Percentiles rank a stretch among this genome's conserved stretches.
Evolutionary conservation across 2,888 invertebrate genomes (phyloP).

Genomic region (Sminthurinus aureus): DNA sequence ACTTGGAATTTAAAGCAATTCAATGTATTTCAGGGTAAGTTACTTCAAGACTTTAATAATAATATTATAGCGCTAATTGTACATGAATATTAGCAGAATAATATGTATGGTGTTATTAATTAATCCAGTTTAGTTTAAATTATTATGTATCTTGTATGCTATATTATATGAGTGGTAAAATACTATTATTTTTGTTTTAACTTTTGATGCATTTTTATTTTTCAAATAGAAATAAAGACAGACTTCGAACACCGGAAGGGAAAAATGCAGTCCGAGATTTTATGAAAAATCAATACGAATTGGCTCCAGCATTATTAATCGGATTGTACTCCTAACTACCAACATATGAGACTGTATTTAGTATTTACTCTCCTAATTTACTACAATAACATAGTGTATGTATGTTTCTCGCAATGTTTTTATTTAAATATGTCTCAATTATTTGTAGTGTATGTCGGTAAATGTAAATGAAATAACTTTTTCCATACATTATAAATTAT

Average conservation of each 20-base stretch:
- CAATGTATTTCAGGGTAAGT: conserved; percentile 19
- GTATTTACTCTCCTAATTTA: too few species aligned
- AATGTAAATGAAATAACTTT: too few species aligned
- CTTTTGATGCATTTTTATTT: neutral
- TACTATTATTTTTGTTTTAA: neutral
- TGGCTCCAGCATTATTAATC: conserved; percentile 8
- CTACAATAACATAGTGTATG: too few species aligned
- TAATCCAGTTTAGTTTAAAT: neutral
- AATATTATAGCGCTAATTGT: too few species aligned
- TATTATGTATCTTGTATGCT: neutral
- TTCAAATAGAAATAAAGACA: conserved; percentile 18
- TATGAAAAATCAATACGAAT: conserved; percentile 12
- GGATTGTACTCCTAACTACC: neutral
- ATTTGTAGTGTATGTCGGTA: too few species aligned
- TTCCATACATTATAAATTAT: too few species aligned
- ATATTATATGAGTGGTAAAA: too few species aligned
- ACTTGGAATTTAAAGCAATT: conserved; percentile 25
- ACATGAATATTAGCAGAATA: too few species aligned
- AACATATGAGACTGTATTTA: too few species aligned
- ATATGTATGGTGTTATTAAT: neutral
- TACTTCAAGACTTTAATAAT: too few species aligned
- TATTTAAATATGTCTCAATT: too few species aligned
- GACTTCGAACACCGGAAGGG: neutral
- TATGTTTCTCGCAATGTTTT: too few species aligned
- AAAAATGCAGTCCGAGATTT: conserved; percentile 4